Percentiles rank a stretch among this genome's conserved stretches.
These are phyloP conservation scores for Percopsis transmontana DNA, from an alignment of 2,113 vertebrate genomes.

Conservation along the genomic window DNA sequence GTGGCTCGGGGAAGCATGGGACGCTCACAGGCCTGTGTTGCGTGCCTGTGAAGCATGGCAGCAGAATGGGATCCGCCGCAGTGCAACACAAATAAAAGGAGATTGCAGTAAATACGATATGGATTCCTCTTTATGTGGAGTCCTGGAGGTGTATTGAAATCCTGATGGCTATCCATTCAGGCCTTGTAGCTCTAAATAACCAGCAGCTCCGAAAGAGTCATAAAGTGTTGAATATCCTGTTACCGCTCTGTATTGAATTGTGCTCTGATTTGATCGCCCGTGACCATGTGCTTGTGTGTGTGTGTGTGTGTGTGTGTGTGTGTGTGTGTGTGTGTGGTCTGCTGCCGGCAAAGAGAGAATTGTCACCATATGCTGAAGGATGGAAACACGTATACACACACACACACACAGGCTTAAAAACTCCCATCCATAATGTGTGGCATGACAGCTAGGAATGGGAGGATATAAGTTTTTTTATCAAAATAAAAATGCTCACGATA, in stretches of 20 bases:
- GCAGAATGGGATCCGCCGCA: constrained; percentile 45
- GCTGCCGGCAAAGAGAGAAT: constrained; percentile 17
- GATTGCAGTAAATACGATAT: constrained; percentile 56
- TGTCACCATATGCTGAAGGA: constrained; percentile 38
- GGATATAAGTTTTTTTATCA: too few species aligned
- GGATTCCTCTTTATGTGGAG: constrained; percentile 51
- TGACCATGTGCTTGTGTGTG: constrained; percentile 11
- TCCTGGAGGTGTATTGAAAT: constrained; percentile 29
- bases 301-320: background rate
- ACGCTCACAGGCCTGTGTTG: constrained; percentile 19
- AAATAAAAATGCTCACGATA: too few species aligned
- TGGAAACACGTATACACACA: background rate
- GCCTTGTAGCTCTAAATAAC: constrained; percentile 43
- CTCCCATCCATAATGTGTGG: background rate
- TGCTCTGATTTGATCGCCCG: constrained; percentile 17
- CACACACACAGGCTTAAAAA: background rate
- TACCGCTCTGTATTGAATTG: constrained; percentile 37
- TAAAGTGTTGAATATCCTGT: constrained; percentile 50
- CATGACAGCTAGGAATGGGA: too few species aligned
- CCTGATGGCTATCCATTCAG: constrained; percentile 20
- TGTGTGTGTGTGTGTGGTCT: constrained; percentile 9
- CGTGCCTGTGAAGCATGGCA: constrained; percentile 38
- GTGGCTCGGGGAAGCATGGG: constrained; percentile 22
- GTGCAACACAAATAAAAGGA: constrained; percentile 57
- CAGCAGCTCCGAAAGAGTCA: constrained; percentile 22